These are phyloP conservation scores for Epicampocera succincta DNA, from an alignment of 2,888 invertebrate species.

Conservation along the genomic window DNA sequence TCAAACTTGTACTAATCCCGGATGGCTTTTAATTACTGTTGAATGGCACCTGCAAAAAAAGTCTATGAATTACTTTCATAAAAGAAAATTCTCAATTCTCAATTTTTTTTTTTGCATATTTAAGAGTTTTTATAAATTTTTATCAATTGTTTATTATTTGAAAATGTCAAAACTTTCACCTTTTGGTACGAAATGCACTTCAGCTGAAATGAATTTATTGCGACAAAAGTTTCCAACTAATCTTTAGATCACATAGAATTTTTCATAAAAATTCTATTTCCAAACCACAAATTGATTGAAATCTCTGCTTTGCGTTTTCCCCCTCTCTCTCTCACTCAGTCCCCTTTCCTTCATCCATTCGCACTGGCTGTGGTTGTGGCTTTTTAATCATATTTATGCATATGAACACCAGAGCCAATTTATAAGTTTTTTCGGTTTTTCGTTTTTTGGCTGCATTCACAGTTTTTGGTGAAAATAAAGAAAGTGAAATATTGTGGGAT, in stretches of 20 bases:
- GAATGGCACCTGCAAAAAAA: no score
- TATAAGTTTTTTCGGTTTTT: neutral
- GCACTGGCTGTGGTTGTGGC: slow-evolving; percentile 23
- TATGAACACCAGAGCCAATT: slow-evolving; percentile 52
- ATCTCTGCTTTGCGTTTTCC: slow-evolving; percentile 14
- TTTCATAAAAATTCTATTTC: slow-evolving; percentile 23
- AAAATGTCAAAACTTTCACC: slow-evolving; percentile 1
- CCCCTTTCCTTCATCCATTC: neutral
- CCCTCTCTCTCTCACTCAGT: no score
- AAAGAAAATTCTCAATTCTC: no score
- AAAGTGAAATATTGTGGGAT: slow-evolving; percentile 57
- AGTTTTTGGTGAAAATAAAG: slow-evolving; percentile 23
- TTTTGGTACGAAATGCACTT: neutral
- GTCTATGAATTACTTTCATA: no score
- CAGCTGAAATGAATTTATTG: neutral
- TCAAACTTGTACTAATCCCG: no score
- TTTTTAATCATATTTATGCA: slow-evolving; percentile 64
- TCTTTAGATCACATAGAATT: slow-evolving; percentile 15
- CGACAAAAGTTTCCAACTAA: slow-evolving; percentile 5
- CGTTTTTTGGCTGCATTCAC: slow-evolving; percentile 3
- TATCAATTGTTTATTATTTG: neutral
- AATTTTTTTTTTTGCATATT: no score
- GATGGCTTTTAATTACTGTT: no score
- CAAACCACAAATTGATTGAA: slow-evolving; percentile 63
- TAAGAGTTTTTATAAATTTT: no score